Conservation (phyloP, 2,888 invertebrate species). For the Bombyx huttoni region DNA sequence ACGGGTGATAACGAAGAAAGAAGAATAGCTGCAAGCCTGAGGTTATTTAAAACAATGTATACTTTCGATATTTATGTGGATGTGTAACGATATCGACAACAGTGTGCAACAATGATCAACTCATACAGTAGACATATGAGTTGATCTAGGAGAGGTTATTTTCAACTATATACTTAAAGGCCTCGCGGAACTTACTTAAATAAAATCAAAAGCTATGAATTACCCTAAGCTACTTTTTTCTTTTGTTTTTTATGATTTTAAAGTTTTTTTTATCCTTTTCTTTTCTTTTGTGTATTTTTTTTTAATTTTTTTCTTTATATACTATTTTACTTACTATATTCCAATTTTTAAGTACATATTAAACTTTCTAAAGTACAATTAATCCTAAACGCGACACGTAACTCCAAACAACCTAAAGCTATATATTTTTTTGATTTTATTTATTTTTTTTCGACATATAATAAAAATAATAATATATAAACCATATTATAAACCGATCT, state of each 20-base stretch:
- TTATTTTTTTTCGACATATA: neutral
- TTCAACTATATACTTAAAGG: neutral
- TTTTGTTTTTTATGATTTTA: neutral
- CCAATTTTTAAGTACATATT: neutral
- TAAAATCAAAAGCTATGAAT: neutral
- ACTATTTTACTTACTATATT: neutral
- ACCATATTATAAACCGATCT: too few species aligned
- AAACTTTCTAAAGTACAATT: neutral
- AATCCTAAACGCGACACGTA: neutral
- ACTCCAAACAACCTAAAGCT: neutral
- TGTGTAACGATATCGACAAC: too few species aligned
- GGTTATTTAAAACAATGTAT: too few species aligned
- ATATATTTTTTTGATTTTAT: neutral
- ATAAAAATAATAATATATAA: neutral
- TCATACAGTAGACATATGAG: too few species aligned
- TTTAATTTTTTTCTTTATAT: too few species aligned
- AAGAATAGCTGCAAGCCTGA: neutral
- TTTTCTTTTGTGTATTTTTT: too few species aligned
- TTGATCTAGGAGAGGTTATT: neutral
- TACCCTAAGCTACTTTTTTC: neutral
- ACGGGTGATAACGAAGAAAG: neutral
- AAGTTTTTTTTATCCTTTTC: too few species aligned
- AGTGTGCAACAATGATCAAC: too few species aligned
- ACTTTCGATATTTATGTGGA: too few species aligned
- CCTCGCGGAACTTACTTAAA: neutral